Conservation (phyloP, 1,140 invertebrate species). For the Cherax quadricarinatus region DNA sequence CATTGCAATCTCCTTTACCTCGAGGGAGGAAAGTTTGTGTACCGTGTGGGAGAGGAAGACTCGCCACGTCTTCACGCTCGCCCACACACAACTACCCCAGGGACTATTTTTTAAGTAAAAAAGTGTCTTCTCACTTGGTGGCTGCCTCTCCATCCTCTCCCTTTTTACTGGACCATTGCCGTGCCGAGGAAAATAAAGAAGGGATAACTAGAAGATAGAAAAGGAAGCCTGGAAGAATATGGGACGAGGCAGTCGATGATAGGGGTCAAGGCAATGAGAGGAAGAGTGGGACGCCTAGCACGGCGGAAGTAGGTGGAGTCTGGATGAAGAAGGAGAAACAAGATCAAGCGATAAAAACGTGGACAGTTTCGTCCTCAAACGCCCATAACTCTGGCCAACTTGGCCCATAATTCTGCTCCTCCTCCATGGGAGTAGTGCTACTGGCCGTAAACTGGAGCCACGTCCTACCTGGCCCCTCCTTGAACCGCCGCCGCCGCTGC, state of each 20-base stretch:
- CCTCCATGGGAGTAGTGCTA: background rate
- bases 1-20: background rate
- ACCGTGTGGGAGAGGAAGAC: background rate
- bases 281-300: background rate
- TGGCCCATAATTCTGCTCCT: background rate
- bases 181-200: background rate
- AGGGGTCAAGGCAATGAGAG: too few relatives aligned
- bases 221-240: background rate
- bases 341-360: background rate
- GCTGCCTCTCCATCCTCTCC: too few relatives aligned
- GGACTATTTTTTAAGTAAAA: background rate
- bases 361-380: background rate
- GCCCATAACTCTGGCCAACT: background rate
- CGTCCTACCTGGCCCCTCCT: background rate
- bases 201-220: background rate
- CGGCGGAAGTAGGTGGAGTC: too few relatives aligned
- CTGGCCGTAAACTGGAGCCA: background rate
- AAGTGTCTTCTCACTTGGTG: slow-evolving; percentile 3
- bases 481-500: too few relatives aligned
- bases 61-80: background rate
- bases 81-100: background rate
- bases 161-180: background rate
- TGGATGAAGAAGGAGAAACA: background rate
- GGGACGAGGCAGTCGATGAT: too few relatives aligned
- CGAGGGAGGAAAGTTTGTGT: background rate